phyloP scores from a whole-genome alignment of 2,888 invertebrate species.

The Urechis unicinctus region DNA sequence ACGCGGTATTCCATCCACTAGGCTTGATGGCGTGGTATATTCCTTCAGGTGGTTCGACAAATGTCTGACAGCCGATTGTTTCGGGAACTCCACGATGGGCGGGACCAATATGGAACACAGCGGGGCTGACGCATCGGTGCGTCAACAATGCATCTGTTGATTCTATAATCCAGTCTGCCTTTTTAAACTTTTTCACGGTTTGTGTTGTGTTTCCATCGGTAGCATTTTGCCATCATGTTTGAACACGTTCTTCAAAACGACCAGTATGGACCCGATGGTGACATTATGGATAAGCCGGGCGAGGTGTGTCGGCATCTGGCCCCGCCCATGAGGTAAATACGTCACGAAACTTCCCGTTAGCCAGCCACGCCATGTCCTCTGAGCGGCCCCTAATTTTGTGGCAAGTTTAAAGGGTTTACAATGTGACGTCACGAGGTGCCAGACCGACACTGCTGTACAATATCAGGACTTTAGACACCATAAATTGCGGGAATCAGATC shows the following conservation, averaged over 20 bases:
- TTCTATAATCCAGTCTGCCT: too few species aligned
- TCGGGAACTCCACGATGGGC: constrained; percentile 46
- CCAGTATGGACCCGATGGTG: constrained; percentile 10
- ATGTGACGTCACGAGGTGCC: too few species aligned
- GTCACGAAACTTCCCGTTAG: background rate
- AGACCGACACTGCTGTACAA: too few species aligned
- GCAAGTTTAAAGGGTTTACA: too few species aligned
- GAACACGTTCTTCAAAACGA: constrained; percentile 11
- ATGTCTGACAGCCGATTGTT: constrained; percentile 50
- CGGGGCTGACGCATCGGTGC: constrained; percentile 50
- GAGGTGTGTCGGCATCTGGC: background rate
- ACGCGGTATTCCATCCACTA: too few species aligned
- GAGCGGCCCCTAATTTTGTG: too few species aligned
- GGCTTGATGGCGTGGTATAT: too few species aligned
- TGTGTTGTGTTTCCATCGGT: background rate
- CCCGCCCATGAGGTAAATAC: constrained; percentile 5
- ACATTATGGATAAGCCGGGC: background rate
- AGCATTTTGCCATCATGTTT: constrained; percentile 16
- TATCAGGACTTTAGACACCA: too few species aligned
- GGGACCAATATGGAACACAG: constrained; percentile 53
- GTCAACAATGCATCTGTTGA: too few species aligned
- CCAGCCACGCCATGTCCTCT: too few species aligned
- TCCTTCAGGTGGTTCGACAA: constrained; percentile 57
- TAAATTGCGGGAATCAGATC: too few species aligned
- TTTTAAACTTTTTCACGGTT: background rate